Base-by-base conservation (phyloP, 1,140 invertebrate species). In the Listronotus oregonensis region DNA sequence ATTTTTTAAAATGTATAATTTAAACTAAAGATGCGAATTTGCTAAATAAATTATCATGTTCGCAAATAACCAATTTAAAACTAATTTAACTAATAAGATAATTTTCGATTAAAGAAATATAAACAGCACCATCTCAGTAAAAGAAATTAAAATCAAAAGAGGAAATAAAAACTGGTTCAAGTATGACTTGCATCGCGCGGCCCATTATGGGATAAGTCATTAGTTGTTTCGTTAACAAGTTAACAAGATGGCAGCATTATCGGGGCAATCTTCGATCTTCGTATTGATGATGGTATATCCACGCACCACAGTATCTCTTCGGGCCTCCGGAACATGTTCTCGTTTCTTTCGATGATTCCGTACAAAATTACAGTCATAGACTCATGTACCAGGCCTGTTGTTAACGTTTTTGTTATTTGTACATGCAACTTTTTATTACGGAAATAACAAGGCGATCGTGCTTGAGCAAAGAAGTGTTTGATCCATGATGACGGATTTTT, bases 221-320 rank as follows among this genome's bases (percentile, higher is more conserved):
- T 77, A 77, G 75, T 74, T 74, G 72, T 77, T 77, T 75, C 68
- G 75, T 75, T 77, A 77, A 77, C 73, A 77, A 77, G 75, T 77
- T 77, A 75, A 77, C 75, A 77, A 77, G 75, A 77, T 77, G 75
- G 75, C 72, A 69, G 71, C 66, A 72, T 77, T 75, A 77, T 75
- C 74, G 66, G 68, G 71, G 42, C 70, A 66, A 76, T 75, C 56
- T 59, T 46, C 75, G 69, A 32, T 46, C 46, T 32, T 37, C 37
- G 40, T 63, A 54, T 46, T 54, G 60, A 63, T 76, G 71, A 70
- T 66, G 73, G 58, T 69, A 37, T 37, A 74, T 75, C 71, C 71
- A 72, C 69, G 72, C 72, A 74, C 71, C 70, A 67, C 68, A 71
- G 65, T 69, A 60, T 60, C 54, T 60, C 40, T 50, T 50, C 62